Evolutionary conservation across 2,888 invertebrate genomes (phyloP), one percentile per base, ranked within the genome.

Genomic region (Eupelmus urozonus): DNA sequence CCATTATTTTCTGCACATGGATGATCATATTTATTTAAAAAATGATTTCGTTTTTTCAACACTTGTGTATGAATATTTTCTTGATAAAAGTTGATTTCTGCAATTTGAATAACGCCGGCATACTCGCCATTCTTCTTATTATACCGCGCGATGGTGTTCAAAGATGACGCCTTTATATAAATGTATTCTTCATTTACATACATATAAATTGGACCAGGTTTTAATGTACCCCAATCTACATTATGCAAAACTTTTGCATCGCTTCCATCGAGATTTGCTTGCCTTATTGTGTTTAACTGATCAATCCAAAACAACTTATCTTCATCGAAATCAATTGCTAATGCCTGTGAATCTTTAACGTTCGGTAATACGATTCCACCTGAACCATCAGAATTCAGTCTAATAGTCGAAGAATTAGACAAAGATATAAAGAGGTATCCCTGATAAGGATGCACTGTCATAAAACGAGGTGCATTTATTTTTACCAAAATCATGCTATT

Each of bases 381-480:
- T 1, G 67, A 67, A 7, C 67, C 67, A 13, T 67, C 40, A 0
- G 55, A 2, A 9, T 67, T 55, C 1, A 55, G 5, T 4, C 67
- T 16, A 1, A 67, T 1, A 1, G 55, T 2, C 1, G 53, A 25
- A n/a, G 55, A 53, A 25, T 67, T 25, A 1, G 2, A 0, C 20
- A 55, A 16, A n/a, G 25, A 20, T 0, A 20, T 13, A 18, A 55
- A 67, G 18, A 67, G 20, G n/a, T 55, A 67, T 0, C 67, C 55
- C 0, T 40, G 20, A 51, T 67, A 67, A 0, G 67, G 67, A 20
- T 67, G 53, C 16, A 67, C 16, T 34, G 16, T 34, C 53, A 67
- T 34, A 2, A 27, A 53, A 7, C 53, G 40, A 1, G 67, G 67
- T n/a, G 11, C 23, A 7, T 23, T 20, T 2, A 67, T 23, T 25